Percentiles rank a stretch among this genome's conserved stretches.
phyloP scores from a whole-genome alignment of 1,140 invertebrate genomes.

The Pemphigus obesinymphae region DNA sequence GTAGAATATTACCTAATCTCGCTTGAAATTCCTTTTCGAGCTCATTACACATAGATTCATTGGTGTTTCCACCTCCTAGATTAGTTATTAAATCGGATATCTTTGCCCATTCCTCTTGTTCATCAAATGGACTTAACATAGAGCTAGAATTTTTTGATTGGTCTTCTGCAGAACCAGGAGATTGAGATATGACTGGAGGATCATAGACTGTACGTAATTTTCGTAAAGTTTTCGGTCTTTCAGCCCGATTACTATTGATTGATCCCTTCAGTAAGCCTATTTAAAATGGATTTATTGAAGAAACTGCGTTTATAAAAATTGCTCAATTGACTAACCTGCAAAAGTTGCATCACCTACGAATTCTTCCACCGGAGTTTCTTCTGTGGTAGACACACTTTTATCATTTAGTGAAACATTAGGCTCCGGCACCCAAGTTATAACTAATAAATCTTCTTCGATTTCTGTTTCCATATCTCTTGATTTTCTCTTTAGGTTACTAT shows the following conservation, averaged over 20 bases:
- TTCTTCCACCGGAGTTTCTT: conserved; percentile 74
- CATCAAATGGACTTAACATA: conserved; percentile 82
- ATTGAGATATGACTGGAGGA: conserved; percentile 41
- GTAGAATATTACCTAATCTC: conserved; percentile 55
- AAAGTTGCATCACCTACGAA: conserved; percentile 79
- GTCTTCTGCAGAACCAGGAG: conserved; percentile 46
- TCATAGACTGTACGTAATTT: conserved; percentile 60
- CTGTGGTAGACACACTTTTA: conserved; percentile 74
- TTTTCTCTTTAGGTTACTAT: conserved; percentile 59
- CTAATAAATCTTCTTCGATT: conserved; percentile 61
- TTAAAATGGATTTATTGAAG: not conserved
- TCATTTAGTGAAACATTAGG: conserved; percentile 65
- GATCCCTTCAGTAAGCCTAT: conserved; percentile 48
- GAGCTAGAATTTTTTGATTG: conserved; percentile 51
- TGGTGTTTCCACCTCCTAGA: conserved; percentile 72
- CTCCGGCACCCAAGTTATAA: conserved; percentile 60
- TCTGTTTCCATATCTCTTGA: conserved; percentile 76
- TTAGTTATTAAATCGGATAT: conserved; percentile 91
- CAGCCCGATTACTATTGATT: conserved; percentile 51
- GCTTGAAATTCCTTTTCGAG: conserved; percentile 77
- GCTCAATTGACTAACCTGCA: conserved; percentile 62
- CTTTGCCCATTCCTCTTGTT: conserved; percentile 90
- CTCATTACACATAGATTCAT: conserved; percentile 75
- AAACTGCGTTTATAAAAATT: not conserved
- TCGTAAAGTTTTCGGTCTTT: conserved; percentile 68